phyloP scores from a whole-genome alignment of 2,797 vertebrate species.

The Graptemys geographica region DNA sequence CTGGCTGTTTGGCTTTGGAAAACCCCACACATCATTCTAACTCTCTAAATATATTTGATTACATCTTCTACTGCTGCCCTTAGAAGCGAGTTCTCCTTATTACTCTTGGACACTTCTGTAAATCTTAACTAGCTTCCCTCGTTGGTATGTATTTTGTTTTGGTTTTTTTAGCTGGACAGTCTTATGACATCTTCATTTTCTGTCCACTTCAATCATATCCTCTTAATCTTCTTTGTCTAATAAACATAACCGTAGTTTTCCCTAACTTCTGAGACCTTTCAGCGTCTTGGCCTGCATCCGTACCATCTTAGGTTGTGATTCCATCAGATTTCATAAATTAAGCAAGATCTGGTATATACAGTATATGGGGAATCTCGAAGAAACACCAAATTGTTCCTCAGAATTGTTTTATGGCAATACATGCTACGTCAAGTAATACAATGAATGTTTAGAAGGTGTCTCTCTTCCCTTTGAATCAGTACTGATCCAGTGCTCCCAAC shows the following conservation, averaged over 20 bases:
- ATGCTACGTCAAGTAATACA: neutral
- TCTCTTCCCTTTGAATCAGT: neutral
- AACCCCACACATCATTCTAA: neutral
- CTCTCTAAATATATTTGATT: neutral
- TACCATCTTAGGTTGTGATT: constrained; percentile 18
- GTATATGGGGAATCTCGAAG: constrained; percentile 21
- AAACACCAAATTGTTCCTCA: constrained; percentile 10
- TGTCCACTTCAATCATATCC: neutral
- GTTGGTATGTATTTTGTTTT: neutral
- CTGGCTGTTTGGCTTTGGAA: neutral
- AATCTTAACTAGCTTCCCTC: neutral
- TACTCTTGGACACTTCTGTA: neutral
- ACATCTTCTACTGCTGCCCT: neutral
- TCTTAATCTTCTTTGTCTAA: neutral
- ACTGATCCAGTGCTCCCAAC: constrained; percentile 32
- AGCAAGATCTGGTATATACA: constrained; percentile 31
- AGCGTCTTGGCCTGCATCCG: neutral
- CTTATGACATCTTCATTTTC: neutral
- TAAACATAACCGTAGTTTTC: neutral
- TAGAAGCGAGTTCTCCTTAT: constrained; percentile 2
- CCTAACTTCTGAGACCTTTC: neutral
- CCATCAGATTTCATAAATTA: neutral
- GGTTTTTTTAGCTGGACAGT: neutral
- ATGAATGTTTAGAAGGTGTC: neutral
- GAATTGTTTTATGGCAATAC: neutral